Evolutionary conservation across 2,113 vertebrate species (phyloP), one percentile per base, ranked within the genome.

Genomic region (Tor tambroides): DNA sequence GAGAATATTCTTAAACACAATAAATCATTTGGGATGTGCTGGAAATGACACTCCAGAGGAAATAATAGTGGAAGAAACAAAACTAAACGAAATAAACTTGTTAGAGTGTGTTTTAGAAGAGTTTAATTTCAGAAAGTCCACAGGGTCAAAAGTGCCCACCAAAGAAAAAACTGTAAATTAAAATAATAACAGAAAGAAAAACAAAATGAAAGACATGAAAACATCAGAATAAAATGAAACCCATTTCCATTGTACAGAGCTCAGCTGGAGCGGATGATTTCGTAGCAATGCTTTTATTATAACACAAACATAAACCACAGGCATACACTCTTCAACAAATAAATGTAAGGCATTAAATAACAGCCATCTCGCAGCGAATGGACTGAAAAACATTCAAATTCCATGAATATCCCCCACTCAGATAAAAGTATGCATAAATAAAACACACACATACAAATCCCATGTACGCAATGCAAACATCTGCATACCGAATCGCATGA

Each of bases 211-310:
- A 43, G 41, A 43, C 41, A 10, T 43, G 41, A 91, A 90, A 91
- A 86, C 85, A 90, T 91, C 82, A 89, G 84, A 93, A 92, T 90
- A 67, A 67, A 67, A 93, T 92, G 89, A 92, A 85, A 86, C 61
- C 54, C 76, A 78, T 71, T 77, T 84, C 43, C 46, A 86, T 88
- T 82, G 67, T 54, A 49, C 85, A 78, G 28, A 77, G 43, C 89
- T 77, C 86, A 88, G 90, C 88, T 85, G 85, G 87, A 84, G 67
- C 26, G 43, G 54, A 63, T 71, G 81, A 79, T 88, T 87, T 80
- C 71, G 82, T 83, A 85, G 79, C 75, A 81, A 83, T 75, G 78
- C 76, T 85, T 77, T 79, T 86, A 41, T 59, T 78, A 54, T 26
- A 76, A 79, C 72, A 83, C 71, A 88, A 86, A 88, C 75, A 84